Evolutionary conservation across 2,888 invertebrate species (phyloP).

Genomic region (Amphimallon solstitiale): DNA sequence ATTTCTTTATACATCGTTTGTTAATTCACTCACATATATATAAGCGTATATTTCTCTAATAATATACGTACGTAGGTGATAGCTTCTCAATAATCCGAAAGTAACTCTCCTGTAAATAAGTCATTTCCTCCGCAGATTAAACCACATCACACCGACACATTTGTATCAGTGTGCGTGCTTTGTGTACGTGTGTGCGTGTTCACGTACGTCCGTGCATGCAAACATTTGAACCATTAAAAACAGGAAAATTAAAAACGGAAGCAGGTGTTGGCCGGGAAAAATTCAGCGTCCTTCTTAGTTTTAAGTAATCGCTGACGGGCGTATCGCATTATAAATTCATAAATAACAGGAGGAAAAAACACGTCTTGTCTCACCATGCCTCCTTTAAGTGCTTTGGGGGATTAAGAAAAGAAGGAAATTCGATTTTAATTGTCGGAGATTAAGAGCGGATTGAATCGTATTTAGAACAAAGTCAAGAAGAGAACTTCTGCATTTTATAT

Average conservation of each 20-base stretch:
- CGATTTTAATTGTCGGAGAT: neutral
- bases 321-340: constrained; percentile 27
- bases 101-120: neutral
- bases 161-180: too few species aligned
- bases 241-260: constrained; percentile 25
- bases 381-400: too few species aligned
- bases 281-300: constrained; percentile 25
- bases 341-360: constrained; percentile 1
- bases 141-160: neutral
- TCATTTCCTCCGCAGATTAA: neutral
- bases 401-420: neutral
- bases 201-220: constrained; percentile 2
- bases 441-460: too few species aligned
- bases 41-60: too few species aligned
- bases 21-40: too few species aligned
- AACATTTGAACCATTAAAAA: constrained; percentile 17
- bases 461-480: too few species aligned
- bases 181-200: too few species aligned
- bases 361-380: too few species aligned
- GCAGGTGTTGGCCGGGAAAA: constrained; percentile 19
- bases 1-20: too few species aligned
- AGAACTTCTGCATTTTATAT: too few species aligned
- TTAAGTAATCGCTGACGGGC: constrained; percentile 5
- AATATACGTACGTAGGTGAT: too few species aligned
- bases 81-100: too few species aligned